phyloP scores from a whole-genome alignment of 1,140 invertebrate genomes.

The Diorhabda sublineata region DNA sequence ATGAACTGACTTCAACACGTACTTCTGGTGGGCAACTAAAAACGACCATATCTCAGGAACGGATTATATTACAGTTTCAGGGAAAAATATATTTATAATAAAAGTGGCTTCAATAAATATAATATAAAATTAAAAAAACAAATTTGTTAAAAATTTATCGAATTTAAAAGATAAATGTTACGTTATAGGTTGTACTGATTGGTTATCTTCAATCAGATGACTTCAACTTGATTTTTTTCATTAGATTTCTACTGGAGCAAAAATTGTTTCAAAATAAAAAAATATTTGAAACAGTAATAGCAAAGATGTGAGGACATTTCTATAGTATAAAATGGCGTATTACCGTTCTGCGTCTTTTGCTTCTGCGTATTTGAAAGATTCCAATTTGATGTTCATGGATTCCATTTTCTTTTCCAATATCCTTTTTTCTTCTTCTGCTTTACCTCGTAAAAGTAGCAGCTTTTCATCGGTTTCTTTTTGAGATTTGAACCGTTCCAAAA shows the following conservation, averaged over 20 bases:
- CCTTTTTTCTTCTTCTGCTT: constrained; percentile 69
- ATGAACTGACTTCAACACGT: too few relatives aligned
- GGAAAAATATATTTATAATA: too few relatives aligned
- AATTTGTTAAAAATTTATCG: too few relatives aligned
- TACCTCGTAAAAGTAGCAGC: constrained; percentile 62
- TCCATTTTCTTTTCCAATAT: constrained; percentile 64
- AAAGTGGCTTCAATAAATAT: too few relatives aligned
- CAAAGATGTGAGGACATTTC: neutral
- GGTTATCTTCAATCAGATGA: too few relatives aligned
- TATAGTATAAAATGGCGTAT: neutral
- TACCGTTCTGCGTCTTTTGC: constrained; percentile 75
- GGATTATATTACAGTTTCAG: too few relatives aligned
- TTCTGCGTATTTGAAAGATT: constrained; percentile 72
- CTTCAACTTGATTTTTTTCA: too few relatives aligned
- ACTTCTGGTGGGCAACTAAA: too few relatives aligned
- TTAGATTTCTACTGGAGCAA: too few relatives aligned
- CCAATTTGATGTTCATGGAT: constrained; percentile 62
- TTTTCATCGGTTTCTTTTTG: constrained; percentile 67
- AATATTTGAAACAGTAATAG: neutral
- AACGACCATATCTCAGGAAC: too few relatives aligned
- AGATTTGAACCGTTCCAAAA: constrained; percentile 65
- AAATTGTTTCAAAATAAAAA: neutral
- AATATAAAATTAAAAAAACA: too few relatives aligned
- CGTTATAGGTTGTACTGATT: neutral
- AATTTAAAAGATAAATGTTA: too few relatives aligned